phyloP scores from a whole-genome alignment of 2,888 invertebrate species.

The Coelogynopora nodosa region DNA sequence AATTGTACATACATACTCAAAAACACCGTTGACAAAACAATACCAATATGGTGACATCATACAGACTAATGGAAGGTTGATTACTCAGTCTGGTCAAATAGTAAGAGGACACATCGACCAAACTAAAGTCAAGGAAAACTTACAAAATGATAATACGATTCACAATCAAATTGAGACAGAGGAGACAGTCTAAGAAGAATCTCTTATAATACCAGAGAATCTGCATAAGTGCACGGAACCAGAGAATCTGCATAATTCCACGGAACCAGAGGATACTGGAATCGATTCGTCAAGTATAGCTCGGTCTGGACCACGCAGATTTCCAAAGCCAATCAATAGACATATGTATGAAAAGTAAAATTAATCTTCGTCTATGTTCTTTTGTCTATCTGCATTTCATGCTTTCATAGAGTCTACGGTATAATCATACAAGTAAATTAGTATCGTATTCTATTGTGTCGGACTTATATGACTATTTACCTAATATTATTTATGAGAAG shows the following conservation, averaged over 20 bases:
- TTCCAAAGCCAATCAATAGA: not conserved
- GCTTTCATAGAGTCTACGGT: no score
- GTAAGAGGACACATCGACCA: constrained; percentile 16
- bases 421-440: no score
- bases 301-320: not conserved
- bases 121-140: constrained; percentile 10
- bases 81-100: not conserved
- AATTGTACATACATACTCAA: not conserved
- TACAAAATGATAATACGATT: not conserved
- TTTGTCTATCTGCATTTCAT: no score
- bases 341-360: not conserved
- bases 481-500: no score
- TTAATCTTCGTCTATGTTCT: no score
- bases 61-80: not conserved
- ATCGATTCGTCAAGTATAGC: not conserved
- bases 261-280: not conserved
- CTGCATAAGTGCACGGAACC: no score
- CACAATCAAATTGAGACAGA: not conserved
- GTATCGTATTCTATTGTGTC: no score
- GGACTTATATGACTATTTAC: no score
- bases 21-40: constrained; percentile 3
- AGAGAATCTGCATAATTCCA: no score
- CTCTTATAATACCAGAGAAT: not conserved
- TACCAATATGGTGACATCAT: constrained; percentile 6
- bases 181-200: not conserved